Conservation (phyloP, 2,797 vertebrate genomes). For the Xenops minutus region DNA sequence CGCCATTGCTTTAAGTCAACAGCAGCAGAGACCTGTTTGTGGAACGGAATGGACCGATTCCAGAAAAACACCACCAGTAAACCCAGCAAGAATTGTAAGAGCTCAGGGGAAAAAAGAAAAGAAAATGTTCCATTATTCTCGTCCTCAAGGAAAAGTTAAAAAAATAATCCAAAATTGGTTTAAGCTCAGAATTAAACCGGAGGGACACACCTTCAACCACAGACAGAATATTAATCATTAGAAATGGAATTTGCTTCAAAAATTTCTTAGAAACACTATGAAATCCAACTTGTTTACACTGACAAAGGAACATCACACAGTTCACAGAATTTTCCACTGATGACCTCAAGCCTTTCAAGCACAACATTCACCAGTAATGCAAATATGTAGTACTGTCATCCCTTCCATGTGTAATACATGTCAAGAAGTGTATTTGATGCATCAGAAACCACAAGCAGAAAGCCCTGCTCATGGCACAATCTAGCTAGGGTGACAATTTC, state of each 20-base stretch:
- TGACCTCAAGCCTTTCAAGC: not conserved
- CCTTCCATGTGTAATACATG: not conserved
- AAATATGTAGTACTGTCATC: not conserved
- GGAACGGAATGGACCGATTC: not conserved
- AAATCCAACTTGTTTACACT: not conserved
- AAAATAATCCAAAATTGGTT: not conserved
- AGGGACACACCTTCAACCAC: not conserved
- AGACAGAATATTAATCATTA: not conserved
- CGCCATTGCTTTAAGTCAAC: not conserved
- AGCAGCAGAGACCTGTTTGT: not conserved
- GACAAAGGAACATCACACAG: not conserved
- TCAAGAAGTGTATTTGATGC: not conserved
- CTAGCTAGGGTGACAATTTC: not conserved
- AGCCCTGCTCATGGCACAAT: not conserved
- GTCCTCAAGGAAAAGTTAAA: not conserved
- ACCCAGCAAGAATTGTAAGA: not conserved
- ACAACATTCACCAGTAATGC: not conserved
- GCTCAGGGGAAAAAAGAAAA: accelerated
- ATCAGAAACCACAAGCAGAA: not conserved
- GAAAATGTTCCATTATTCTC: not conserved
- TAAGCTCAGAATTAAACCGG: not conserved
- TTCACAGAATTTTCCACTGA: not conserved
- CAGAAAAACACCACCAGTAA: not conserved
- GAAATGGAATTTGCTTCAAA: not conserved
- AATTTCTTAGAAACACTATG: not conserved